Conservation (phyloP, 2,888 invertebrate genomes). For the Eupithecia abbreviata region DNA sequence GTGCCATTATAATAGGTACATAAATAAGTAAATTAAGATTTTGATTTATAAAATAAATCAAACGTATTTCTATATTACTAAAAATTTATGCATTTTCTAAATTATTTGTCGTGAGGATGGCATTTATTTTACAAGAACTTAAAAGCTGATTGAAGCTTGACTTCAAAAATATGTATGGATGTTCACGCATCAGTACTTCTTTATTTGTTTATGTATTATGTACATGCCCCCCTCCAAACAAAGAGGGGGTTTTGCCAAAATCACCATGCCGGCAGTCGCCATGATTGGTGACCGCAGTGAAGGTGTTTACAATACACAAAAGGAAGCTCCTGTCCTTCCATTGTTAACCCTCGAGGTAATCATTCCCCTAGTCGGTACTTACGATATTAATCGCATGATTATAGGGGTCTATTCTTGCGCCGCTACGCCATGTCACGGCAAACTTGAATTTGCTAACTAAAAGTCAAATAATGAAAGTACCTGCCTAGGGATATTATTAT, state of each 20-base stretch:
- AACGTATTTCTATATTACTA: slow-evolving; percentile 11
- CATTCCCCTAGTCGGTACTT: neutral
- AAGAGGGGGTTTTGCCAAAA: too few species aligned
- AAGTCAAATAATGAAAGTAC: neutral
- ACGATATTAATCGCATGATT: neutral
- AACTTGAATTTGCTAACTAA: neutral
- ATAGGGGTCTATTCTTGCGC: neutral
- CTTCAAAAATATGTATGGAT: neutral
- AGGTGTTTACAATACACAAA: neutral
- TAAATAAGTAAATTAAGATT: slow-evolving; percentile 11
- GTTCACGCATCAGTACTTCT: neutral
- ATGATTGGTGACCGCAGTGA: too few species aligned
- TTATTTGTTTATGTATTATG: too few species aligned
- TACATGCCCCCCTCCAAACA: too few species aligned
- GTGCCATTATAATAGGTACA: slow-evolving; percentile 31
- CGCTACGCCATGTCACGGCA: neutral
- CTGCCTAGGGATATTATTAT: neutral
- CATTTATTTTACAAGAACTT: neutral
- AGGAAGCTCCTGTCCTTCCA: too few species aligned
- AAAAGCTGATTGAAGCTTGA: neutral
- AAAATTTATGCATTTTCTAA: neutral
- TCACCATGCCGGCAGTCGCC: too few species aligned
- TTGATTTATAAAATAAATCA: slow-evolving; percentile 34
- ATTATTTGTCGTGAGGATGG: neutral
- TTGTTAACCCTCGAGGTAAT: neutral